Conservation (phyloP, 2,797 vertebrate species). For the Cuniculus paca region DNA sequence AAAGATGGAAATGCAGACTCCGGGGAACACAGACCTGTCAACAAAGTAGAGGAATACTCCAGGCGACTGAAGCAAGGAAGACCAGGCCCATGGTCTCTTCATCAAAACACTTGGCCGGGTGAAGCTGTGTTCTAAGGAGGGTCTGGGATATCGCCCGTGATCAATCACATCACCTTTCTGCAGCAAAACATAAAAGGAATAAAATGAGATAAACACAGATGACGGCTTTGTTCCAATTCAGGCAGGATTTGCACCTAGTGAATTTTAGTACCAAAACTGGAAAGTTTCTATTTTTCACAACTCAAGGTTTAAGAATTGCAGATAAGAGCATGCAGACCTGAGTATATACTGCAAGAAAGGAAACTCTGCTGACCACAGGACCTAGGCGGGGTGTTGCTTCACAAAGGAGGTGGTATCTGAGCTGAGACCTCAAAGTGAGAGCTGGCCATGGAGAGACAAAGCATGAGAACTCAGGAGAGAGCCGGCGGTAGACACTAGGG, state of each 20-base stretch:
- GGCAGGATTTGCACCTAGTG: not conserved
- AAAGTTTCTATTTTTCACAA: not conserved
- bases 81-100: no score
- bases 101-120: not conserved
- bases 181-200: not conserved
- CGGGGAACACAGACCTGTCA: not conserved
- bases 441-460: not conserved
- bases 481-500: accelerated
- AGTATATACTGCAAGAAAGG: not conserved
- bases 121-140: not conserved
- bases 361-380: not conserved
- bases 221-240: no score
- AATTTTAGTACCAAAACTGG: not conserved
- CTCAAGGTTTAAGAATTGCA: not conserved
- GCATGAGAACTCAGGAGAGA: not conserved
- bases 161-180: not conserved
- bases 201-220: not conserved
- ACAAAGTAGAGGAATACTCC: not conserved
- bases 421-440: not conserved
- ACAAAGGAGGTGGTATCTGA: not conserved
- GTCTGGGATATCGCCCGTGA: not conserved
- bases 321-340: not conserved
- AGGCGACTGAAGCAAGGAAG: no score
- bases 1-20: not conserved
- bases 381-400: not conserved